Percentiles rank a stretch among this genome's conserved stretches.
phyloP scores from a whole-genome alignment of 2,113 vertebrate genomes.

The Lampris incognitus region DNA sequence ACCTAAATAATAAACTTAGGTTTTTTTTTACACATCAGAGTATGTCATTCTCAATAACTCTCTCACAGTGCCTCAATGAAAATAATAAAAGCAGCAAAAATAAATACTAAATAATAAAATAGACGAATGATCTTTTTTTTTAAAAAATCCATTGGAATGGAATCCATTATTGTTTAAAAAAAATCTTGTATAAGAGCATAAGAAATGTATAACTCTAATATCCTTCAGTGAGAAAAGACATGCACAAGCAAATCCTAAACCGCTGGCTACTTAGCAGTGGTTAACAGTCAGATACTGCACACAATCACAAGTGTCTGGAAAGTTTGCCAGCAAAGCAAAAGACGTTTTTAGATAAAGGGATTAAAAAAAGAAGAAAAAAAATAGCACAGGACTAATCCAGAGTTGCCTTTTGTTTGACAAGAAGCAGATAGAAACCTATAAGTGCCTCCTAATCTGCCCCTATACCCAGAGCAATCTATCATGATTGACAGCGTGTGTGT shows the following conservation, averaged over 20 bases:
- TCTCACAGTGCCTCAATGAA: too few species aligned
- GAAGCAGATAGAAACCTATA: conserved; percentile 63
- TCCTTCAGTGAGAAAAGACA: not conserved
- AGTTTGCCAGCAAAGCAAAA: conserved; percentile 52
- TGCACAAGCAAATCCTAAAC: not conserved
- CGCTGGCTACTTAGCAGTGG: conserved; percentile 33
- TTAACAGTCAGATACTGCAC: conserved; percentile 26
- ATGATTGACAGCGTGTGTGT: conserved; percentile 74
- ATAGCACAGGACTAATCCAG: conserved; percentile 55
- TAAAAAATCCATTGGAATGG: too few species aligned
- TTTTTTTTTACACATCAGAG: too few species aligned
- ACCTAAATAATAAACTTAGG: too few species aligned
- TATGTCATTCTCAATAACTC: too few species aligned
- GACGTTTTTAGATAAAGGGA: conserved; percentile 54
- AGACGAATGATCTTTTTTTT: too few species aligned
- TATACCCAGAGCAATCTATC: conserved; percentile 68
- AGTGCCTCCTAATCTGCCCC: conserved; percentile 76
- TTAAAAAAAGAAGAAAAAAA: conserved; percentile 47
- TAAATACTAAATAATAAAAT: too few species aligned
- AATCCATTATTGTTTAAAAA: too few species aligned
- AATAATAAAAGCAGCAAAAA: too few species aligned
- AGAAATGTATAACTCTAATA: too few species aligned
- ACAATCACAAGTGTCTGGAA: conserved; percentile 47
- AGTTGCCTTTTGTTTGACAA: conserved; percentile 56
- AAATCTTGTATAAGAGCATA: too few species aligned